Base-by-base conservation (phyloP, 2,888 invertebrate genomes). In the Hypselothyrea guttata region DNA sequence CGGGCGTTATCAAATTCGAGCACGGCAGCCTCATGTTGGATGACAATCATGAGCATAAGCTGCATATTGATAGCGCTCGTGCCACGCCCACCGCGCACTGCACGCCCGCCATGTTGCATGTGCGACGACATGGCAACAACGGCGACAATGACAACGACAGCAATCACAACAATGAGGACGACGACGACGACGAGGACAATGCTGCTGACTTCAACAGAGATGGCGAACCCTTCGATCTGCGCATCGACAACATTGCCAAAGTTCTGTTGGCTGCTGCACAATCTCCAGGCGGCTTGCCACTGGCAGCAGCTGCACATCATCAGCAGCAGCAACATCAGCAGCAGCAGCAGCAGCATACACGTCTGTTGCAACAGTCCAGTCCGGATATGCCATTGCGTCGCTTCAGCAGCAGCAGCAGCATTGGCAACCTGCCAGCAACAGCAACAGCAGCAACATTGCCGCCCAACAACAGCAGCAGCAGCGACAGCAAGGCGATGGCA, bases 181-280 rank as follows among this genome's bases (percentile, higher is more conserved):
- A 76, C 35, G 71, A 78, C 8, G 76, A 82, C 18, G 83, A 70
- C 34, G 72, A 78, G 35, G 71, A 78, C 8, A 75, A 82, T 16
- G 83, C 66, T 31, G 72, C 75, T n/a, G 28, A 71, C 12, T 40
- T 67, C 28, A 56, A 30, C 22, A 56, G 55, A 30, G 72, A 72
- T 22, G 22, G 22, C 11, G 67, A 90, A 60, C 90, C 90, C 8
- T 90, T 88, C 71, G 90, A 90, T 83, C 74, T 90, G 62, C 85
- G 90, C 77, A 81, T 89, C 56, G 87, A 86, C 64, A 9, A 15
- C 18, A 54, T 89, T 46, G 86, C 87, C 48, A 85, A 86, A 58
- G 84, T 77, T n/a, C 53, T 87, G 53, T 78, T 81, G 9, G 77
- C 87, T 31, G 79, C 59, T 4, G 69, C 65, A 35, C 74, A 70